Evolutionary conservation across 2,113 vertebrate genomes (phyloP), one percentile per base, ranked within the genome.

Genomic region (Trematocara macrostoma): DNA sequence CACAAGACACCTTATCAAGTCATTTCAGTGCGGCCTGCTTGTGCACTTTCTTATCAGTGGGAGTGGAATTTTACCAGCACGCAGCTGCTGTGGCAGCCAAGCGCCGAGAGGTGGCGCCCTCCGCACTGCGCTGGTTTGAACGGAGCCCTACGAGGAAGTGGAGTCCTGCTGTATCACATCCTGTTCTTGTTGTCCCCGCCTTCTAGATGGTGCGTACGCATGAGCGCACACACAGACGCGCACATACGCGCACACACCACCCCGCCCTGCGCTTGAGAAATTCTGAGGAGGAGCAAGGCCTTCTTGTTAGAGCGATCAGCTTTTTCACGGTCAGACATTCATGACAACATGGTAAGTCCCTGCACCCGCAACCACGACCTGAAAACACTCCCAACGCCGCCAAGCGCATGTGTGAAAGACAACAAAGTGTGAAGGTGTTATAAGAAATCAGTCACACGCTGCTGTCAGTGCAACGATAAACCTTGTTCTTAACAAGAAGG

Each of bases 21-120:
- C 1, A 85, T 87, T 84, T 84, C 61, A 59, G 67, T 64, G 79
- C 23, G 2, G 90, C 82, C 79, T 82, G 86, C 42, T 40, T 55
- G 84, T 31, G 26, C 10, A 6, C 69, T 79, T 64, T 38, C 87
- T 92, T 79, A 87, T 93, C 87, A 61, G 61, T 38, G 78, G 56
- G 90, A 95, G 84, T 95, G 95, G 94, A 94, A 95, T 95, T 95
- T 95, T 95, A 95, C 95, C 93, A 92, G 95, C 88, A 57, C 35
- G 11, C 51, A 3, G 11, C 55, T 1, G 20, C 47, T 1, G 51
- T 47, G 83, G 2, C 14, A 1, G 4, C 2, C 14, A 0, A 2
- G 7, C 1, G 2, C 78, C 91, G 10, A 80, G 4, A 87, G 94
- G 91, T 87, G 94, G 92, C 90, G 86, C 89, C 81, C 89, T 89